Evolutionary conservation across 2,888 invertebrate genomes (phyloP).

Genomic region (Magallana nippona): DNA sequence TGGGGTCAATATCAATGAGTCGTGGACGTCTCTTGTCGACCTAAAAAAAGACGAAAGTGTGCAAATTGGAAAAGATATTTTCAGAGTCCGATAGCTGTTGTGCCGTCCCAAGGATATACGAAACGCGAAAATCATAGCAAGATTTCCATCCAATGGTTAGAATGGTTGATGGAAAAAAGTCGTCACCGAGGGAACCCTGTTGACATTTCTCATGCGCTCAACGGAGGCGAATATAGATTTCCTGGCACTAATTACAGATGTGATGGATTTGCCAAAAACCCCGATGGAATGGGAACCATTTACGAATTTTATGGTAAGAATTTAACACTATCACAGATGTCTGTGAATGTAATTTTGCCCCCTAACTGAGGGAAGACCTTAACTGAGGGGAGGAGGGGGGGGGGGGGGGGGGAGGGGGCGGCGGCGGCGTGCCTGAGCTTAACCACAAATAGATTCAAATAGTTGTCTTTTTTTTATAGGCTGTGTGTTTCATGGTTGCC

Average conservation of each 20-base stretch:
- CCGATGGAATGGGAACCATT: constrained; percentile 28
- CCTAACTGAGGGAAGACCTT: no score
- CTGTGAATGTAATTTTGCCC: no score
- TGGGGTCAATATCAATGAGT: neutral
- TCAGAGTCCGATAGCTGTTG: constrained; percentile 46
- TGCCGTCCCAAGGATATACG: constrained; percentile 45
- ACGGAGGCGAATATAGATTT: neutral
- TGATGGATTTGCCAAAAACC: constrained; percentile 27
- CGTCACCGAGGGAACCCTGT: constrained; percentile 12
- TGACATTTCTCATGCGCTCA: constrained; percentile 43
- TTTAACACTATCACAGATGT: no score
- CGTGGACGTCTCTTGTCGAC: constrained; percentile 25
- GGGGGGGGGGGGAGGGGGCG: neutral
- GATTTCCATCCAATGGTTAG: constrained; percentile 35
- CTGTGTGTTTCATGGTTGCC: constrained; percentile 40
- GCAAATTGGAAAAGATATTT: neutral
- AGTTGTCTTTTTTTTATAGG: no score
- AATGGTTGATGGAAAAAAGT: constrained; percentile 34
- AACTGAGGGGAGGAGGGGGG: no score
- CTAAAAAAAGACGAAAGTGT: neutral
- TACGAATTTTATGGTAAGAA: constrained; percentile 30
- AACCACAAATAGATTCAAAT: no score
- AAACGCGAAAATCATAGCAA: constrained; percentile 22
- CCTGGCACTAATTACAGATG: constrained; percentile 36
- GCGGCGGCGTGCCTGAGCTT: neutral